These are phyloP conservation scores for Ecliptopera silaceata DNA, from an alignment of 2,888 invertebrate species.

Conservation along the genomic window DNA sequence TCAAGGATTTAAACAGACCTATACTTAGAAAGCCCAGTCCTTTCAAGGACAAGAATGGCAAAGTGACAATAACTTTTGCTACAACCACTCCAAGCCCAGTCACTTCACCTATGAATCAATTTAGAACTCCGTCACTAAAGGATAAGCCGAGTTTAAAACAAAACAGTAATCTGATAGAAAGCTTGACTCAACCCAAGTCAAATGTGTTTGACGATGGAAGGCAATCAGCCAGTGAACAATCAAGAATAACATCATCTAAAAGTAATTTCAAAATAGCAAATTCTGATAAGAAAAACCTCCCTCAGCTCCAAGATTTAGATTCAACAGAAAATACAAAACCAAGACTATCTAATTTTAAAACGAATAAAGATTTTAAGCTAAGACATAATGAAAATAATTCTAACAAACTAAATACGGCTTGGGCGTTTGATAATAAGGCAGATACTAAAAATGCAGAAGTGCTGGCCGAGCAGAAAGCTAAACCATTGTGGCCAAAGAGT, in stretches of 20 bases:
- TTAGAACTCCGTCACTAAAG: slow-evolving; percentile 8
- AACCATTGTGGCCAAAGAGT: slow-evolving; percentile 38
- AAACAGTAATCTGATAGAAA: slow-evolving; percentile 7
- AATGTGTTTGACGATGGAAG: slow-evolving; percentile 6
- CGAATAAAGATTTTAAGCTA: slow-evolving; percentile 2
- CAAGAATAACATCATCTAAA: slow-evolving; percentile 17
- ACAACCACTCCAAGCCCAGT: slow-evolving; percentile 36
- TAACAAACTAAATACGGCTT: neutral
- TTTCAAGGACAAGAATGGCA: slow-evolving; percentile 38
- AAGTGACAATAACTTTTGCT: slow-evolving; percentile 48
- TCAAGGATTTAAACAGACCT: slow-evolving; percentile 30
- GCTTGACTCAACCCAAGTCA: neutral
- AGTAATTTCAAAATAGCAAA: slow-evolving; percentile 25
- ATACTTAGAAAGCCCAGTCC: slow-evolving; percentile 34
- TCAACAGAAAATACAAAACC: slow-evolving; percentile 8
- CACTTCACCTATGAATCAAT: slow-evolving; percentile 7
- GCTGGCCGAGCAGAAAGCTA: slow-evolving; percentile 4
- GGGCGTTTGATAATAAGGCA: slow-evolving; percentile 6
- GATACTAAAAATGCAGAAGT: slow-evolving; percentile 1
- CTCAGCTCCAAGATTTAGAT: slow-evolving; percentile 8
- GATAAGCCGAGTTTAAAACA: neutral
- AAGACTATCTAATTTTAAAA: slow-evolving; percentile 7
- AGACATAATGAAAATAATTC: slow-evolving; percentile 7
- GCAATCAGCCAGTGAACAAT: slow-evolving; percentile 27
- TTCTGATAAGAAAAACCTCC: slow-evolving; percentile 7